phyloP scores from a whole-genome alignment of 1,140 invertebrate species.

The Macrobrachium rosenbergii region DNA sequence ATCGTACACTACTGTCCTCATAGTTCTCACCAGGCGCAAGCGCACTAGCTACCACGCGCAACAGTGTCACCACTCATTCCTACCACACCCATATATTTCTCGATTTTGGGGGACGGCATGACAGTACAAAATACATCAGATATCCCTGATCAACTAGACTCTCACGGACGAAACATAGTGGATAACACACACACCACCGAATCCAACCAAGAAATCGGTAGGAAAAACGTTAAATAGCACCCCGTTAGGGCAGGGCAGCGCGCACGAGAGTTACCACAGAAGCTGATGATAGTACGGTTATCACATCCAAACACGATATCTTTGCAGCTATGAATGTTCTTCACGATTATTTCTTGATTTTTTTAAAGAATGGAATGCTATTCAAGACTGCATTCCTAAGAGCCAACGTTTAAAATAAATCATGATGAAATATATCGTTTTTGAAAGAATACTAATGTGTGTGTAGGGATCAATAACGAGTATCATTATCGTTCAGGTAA shows the following conservation, averaged over 20 bases:
- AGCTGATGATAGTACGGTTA: slow-evolving; percentile 14
- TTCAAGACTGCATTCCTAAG: too few relatives aligned
- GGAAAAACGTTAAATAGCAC: slow-evolving; percentile 19
- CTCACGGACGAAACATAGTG: background rate
- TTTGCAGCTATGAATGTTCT: too few relatives aligned
- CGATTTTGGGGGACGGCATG: background rate
- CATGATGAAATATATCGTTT: too few relatives aligned
- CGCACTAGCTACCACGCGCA: slow-evolving; percentile 42
- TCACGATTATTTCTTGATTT: too few relatives aligned
- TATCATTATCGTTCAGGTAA: too few relatives aligned
- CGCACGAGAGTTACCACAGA: slow-evolving; percentile 31
- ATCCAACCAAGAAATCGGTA: background rate
- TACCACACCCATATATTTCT: slow-evolving; percentile 5
- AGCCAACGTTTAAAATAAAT: too few relatives aligned
- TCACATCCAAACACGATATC: background rate
- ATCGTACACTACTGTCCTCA: slow-evolving; percentile 37
- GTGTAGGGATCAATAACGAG: too few relatives aligned
- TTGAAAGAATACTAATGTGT: too few relatives aligned
- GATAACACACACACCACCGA: background rate
- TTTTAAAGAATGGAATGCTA: too few relatives aligned
- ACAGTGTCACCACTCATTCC: slow-evolving; percentile 16
- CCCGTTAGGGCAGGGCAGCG: slow-evolving; percentile 30
- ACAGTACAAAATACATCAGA: background rate
- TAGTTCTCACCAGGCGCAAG: slow-evolving; percentile 30
- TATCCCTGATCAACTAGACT: too few relatives aligned